Evolutionary conservation across 2,113 vertebrate genomes (phyloP).

Genomic region (Hystrix cristata): DNA sequence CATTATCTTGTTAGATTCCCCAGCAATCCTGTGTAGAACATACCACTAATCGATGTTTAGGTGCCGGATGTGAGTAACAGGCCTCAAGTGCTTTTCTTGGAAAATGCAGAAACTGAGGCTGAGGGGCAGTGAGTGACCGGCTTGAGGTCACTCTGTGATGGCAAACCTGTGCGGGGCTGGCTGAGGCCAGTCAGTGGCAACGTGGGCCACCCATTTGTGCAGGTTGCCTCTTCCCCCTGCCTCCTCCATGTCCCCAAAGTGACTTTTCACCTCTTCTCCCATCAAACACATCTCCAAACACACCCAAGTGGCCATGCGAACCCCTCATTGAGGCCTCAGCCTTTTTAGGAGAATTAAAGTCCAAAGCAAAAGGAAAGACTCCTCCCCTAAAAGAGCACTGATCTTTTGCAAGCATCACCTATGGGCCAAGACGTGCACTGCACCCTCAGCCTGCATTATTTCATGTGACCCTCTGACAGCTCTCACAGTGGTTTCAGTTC

Average conservation of each 20-base stretch:
- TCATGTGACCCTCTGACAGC: not conserved
- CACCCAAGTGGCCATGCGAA: not conserved
- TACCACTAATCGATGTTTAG: not conserved
- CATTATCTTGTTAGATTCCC: constrained; percentile 59
- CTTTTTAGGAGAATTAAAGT: not conserved
- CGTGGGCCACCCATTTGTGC: not conserved
- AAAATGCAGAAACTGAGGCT: constrained; percentile 15
- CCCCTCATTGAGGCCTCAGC: not conserved
- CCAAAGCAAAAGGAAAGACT: not conserved
- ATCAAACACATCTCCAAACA: not conserved
- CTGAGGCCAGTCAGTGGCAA: not conserved
- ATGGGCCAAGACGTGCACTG: not conserved
- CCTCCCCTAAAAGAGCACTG: fast-evolving
- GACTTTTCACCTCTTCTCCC: not conserved
- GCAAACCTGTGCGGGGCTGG: not conserved
- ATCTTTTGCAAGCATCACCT: not conserved
- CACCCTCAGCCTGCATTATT: fast-evolving
- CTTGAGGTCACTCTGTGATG: not conserved
- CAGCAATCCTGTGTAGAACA: not conserved
- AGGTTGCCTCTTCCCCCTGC: not conserved
- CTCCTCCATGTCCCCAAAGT: not conserved
- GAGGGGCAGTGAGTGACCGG: not conserved
- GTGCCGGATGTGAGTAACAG: not conserved
- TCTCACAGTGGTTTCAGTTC: not conserved
- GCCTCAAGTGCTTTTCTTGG: not conserved